Base-by-base conservation (phyloP, 1,140 invertebrate genomes). In the Eueides isabella region DNA sequence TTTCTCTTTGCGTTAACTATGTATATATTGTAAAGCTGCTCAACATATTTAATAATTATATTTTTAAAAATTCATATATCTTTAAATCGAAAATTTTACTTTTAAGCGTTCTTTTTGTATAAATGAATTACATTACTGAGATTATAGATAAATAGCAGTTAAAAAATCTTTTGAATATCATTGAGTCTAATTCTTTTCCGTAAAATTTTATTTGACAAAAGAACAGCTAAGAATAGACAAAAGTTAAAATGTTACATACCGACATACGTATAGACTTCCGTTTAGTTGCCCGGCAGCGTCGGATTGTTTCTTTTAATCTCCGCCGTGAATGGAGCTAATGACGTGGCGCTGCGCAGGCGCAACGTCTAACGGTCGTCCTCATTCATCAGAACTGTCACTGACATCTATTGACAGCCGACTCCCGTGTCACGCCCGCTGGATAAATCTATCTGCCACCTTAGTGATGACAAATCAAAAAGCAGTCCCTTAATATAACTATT, bases 351-450 rank as follows among this genome's bases (percentile, higher is more conserved):
- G 80, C 89, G 84, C 87, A 48, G 69, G 83, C 83, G 85, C 83
- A 86, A 79, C 76, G 79, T 76, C 77, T 90, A 92, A 90, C 88
- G 87, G 88, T 86, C 75, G 83, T 75, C 81, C 83, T 90, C 89
- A 92, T 92, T 90, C 88, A 91, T 91, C 91, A 91, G 84, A 84
- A 83, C 84, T 90, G 89, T 91, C 91, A 90, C 83, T 86, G 89
- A 87, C 91, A 91, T 90, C 89, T 92, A 92, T 92, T 91, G 91
- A 89, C 88, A 90, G 86, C 79, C 80, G 78, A 84, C 87, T 89
- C 83, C 83, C 85, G 84, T 85, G 85, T 81, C 80, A 89, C 82
- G 88, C 87, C 87, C 76, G 79, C 78, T 78, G 68, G 44, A 66
- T 74, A 79, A 74, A 75, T 35, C 41, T 67, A 23, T 55, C 41